These are phyloP conservation scores for Hartigia nigra DNA, from an alignment of 2,888 invertebrate species.

Conservation along the genomic window DNA sequence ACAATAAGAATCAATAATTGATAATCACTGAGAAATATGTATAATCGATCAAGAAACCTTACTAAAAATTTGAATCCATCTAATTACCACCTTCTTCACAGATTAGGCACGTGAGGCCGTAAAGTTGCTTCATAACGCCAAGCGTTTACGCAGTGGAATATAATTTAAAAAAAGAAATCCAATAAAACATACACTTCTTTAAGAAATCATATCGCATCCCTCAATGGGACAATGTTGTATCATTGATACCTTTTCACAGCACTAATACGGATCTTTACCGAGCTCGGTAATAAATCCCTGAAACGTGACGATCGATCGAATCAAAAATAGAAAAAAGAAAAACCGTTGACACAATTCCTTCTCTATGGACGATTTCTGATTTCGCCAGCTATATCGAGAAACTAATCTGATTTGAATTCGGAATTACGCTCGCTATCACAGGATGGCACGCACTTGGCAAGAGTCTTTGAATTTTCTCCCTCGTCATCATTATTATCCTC, in stretches of 20 bases:
- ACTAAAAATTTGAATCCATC: neutral
- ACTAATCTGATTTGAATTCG: conserved; percentile 40
- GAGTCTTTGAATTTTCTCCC: conserved; percentile 39
- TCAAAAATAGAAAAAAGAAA: neutral
- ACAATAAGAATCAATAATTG: neutral
- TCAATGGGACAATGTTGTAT: neutral
- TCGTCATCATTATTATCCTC: conserved; percentile 44
- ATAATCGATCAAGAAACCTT: neutral
- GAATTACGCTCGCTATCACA: conserved; percentile 53
- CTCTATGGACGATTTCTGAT: conserved; percentile 35
- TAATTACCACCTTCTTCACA: neutral
- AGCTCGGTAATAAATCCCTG: neutral
- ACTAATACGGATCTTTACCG: neutral
- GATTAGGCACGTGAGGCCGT: neutral
- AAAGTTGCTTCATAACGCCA: neutral
- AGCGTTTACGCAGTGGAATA: neutral
- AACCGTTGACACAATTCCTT: conserved; percentile 23
- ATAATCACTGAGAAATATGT: neutral
- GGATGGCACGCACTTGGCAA: conserved; percentile 61
- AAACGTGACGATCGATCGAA: neutral
- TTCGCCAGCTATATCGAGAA: conserved; percentile 26
- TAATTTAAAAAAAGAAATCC: neutral
- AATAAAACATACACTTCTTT: neutral
- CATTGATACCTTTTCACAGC: neutral
- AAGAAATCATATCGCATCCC: neutral